Percentiles rank a stretch among this genome's conserved stretches.
Conservation (phyloP, 35 echinoderm and acorn worm species). For the Anneissia japonica region DNA sequence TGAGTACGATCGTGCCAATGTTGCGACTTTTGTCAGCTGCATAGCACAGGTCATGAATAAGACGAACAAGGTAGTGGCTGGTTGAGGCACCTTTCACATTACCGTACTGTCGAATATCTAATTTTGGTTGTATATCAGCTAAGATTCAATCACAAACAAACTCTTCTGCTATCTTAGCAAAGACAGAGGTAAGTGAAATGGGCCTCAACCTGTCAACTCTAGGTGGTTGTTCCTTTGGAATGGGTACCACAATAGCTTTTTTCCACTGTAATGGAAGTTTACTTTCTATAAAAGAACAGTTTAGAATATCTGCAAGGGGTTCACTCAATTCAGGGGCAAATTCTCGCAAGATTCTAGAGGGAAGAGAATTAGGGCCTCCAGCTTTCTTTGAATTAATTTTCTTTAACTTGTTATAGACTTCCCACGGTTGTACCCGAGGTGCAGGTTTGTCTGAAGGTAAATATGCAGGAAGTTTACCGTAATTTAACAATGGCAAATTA, state of each 20-base stretch:
- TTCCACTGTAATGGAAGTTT: conserved; percentile 46
- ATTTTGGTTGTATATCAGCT: conserved; percentile 19
- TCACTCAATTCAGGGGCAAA: conserved; percentile 31
- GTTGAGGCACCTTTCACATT: conserved; percentile 45
- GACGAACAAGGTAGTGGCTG: conserved; percentile 20
- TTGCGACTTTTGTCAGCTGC: conserved; percentile 24
- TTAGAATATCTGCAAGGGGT: conserved; percentile 34
- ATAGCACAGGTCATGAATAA: conserved; percentile 18
- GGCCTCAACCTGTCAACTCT: conserved; percentile 39
- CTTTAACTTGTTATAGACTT: conserved; percentile 29
- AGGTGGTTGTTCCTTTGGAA: conserved; percentile 37
- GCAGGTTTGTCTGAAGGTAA: too few relatives aligned
- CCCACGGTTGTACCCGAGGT: conserved; percentile 17
- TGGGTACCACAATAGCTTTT: conserved; percentile 42
- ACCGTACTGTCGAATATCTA: conserved; percentile 33
- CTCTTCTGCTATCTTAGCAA: conserved; percentile 41
- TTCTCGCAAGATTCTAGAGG: conserved; percentile 37
- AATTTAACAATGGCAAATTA: too few relatives aligned
- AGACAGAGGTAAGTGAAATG: conserved; percentile 32
- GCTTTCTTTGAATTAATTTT: conserved; percentile 45
- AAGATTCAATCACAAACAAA: conserved; percentile 41
- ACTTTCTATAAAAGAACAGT: conserved; percentile 26
- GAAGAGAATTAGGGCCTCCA: conserved; percentile 38
- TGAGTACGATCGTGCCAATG: conserved; percentile 32
- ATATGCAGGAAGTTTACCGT: too few relatives aligned